These are phyloP conservation scores for Hedya salicella DNA, from an alignment of 2,888 invertebrate species.

Conservation along the genomic window DNA sequence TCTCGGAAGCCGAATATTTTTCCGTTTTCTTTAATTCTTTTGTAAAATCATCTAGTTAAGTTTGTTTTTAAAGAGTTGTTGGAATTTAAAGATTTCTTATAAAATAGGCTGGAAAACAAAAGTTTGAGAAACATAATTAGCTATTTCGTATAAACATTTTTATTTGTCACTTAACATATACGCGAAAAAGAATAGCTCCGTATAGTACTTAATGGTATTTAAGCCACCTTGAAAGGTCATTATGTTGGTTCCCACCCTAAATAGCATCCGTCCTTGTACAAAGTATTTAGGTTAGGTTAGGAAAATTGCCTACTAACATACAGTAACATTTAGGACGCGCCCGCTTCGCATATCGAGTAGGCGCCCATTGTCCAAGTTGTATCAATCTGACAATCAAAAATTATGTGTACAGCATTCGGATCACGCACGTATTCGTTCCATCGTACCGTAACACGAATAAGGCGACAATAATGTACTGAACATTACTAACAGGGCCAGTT, in stretches of 20 bases:
- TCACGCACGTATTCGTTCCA: conserved; percentile 81
- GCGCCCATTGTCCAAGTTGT: conserved; percentile 71
- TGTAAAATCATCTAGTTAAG: no score
- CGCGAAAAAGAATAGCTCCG: no score
- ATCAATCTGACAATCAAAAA: conserved; percentile 65
- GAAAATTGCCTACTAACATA: conserved; percentile 70
- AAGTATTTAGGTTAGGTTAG: conserved; percentile 70
- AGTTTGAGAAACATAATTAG: no score
- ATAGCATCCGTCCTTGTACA: conserved; percentile 70
- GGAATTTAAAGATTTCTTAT: no score
- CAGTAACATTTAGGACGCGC: conserved; percentile 63
- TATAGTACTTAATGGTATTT: conserved; percentile 8
- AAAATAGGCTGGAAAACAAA: no score
- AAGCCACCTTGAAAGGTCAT: conserved; percentile 23
- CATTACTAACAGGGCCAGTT: conserved; percentile 70
- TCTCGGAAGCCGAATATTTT: no score
- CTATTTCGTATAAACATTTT: no score
- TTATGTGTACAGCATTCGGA: conserved; percentile 68
- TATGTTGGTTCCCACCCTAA: conserved; percentile 61
- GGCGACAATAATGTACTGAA: conserved; percentile 70
- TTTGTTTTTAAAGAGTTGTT: no score
- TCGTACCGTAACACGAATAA: conserved; percentile 82
- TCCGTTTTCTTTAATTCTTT: no score
- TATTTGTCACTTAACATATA: no score
- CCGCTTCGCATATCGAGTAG: conserved; percentile 70